Conservation (phyloP, 2,113 vertebrate genomes). For the Cyprinus carpio region DNA sequence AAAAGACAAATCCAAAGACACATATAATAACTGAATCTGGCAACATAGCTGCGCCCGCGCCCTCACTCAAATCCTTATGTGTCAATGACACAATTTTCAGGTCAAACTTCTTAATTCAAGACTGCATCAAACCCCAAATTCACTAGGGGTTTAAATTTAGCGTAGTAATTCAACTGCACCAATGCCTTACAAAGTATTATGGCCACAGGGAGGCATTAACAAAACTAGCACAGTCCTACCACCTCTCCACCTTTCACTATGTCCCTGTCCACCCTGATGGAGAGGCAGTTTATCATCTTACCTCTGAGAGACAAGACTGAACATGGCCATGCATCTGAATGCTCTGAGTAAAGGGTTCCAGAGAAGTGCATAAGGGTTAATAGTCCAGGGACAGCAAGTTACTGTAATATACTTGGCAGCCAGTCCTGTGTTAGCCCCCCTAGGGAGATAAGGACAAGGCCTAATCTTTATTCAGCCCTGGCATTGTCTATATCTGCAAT, state of each 20-base stretch:
- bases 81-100: too few relatives aligned
- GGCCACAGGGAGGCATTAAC: constrained; percentile 9
- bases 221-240: constrained; percentile 14
- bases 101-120: background rate
- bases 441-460: constrained; percentile 97
- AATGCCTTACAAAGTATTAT: constrained; percentile 7
- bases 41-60: too few relatives aligned
- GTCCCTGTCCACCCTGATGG: constrained; percentile 30
- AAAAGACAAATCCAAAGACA: too few relatives aligned
- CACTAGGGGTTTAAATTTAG: background rate
- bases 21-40: too few relatives aligned
- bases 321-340: constrained; percentile 49
- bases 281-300: constrained; percentile 46
- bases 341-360: constrained; percentile 63
- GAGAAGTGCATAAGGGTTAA: constrained; percentile 80
- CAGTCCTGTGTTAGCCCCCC: constrained; percentile 91
- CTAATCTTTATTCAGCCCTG: constrained; percentile 99
- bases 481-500: constrained; percentile 99
- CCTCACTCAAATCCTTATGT: too few relatives aligned
- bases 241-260: constrained; percentile 15
- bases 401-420: constrained; percentile 96
- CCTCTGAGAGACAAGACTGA: constrained; percentile 33
- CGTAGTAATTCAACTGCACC: background rate
- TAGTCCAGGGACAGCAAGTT: constrained; percentile 93
- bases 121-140: background rate